Conservation (phyloP, 2,113 vertebrate genomes). For the Hystrix brachyura region DNA sequence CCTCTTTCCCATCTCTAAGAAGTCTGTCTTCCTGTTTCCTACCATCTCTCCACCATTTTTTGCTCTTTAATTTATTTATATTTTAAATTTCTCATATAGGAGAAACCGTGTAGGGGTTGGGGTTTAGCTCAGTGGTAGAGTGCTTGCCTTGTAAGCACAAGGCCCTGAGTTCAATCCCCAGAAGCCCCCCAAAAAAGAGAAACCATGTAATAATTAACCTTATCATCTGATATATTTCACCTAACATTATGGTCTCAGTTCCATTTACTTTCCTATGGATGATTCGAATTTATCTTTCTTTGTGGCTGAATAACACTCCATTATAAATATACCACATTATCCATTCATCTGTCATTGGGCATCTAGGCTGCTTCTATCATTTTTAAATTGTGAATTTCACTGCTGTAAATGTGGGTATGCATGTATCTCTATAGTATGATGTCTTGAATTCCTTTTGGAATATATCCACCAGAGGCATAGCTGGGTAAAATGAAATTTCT, state of each 20-base stretch:
- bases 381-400: background rate
- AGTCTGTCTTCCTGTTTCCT: background rate
- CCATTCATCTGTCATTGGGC: background rate
- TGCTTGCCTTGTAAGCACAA: too few species aligned
- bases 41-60: background rate
- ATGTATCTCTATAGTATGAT: background rate
- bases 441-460: background rate
- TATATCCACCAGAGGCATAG: background rate
- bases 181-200: background rate
- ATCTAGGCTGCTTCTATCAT: background rate
- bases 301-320: background rate
- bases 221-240: background rate
- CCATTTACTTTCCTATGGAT: background rate
- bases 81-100: background rate
- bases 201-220: background rate
- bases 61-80: background rate
- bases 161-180: too few species aligned
- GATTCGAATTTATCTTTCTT: background rate
- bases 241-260: background rate
- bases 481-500: background rate
- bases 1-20: background rate
- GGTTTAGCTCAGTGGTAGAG: too few species aligned
- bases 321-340: background rate
- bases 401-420: background rate
- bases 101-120: background rate